A percentile compares a stretch with the other conserved stretches of the same genome.
Evolutionary conservation across 2,113 vertebrate genomes (phyloP).

Genomic region (Chiloscyllium plagiosum): DNA sequence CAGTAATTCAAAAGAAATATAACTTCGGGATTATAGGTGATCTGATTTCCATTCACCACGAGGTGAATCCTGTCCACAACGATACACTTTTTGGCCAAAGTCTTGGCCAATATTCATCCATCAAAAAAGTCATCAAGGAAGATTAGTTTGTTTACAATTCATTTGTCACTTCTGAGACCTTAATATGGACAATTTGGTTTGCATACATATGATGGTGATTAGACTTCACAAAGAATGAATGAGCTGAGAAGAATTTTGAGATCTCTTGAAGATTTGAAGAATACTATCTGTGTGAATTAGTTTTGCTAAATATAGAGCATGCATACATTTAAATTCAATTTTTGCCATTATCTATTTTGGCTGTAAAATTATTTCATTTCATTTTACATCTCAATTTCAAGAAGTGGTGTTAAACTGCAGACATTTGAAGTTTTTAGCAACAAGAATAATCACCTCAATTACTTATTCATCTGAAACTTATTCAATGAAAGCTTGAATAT

Average conservation of each 20-base stretch:
- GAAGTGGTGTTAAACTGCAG: background rate
- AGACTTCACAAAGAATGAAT: background rate
- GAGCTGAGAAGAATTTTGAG: background rate
- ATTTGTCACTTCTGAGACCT: background rate
- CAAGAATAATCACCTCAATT: background rate
- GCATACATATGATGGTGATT: background rate
- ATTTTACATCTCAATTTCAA: background rate
- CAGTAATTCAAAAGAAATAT: background rate
- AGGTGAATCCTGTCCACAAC: background rate
- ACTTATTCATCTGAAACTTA: background rate
- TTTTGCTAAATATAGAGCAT: background rate
- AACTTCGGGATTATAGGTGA: background rate
- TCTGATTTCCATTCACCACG: background rate
- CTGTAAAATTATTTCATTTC: background rate
- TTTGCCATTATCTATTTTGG: background rate
- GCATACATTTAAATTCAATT: background rate
- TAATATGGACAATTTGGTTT: background rate
- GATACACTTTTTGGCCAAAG: background rate
- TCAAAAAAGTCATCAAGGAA: background rate
- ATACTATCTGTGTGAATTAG: background rate
- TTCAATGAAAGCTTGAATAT: background rate
- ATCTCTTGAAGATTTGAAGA: background rate
- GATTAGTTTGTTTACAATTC: background rate
- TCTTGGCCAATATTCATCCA: background rate
- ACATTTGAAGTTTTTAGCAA: background rate